Evolutionary conservation across 2,888 invertebrate genomes (phyloP).

Genomic region (Pollenia angustigena): DNA sequence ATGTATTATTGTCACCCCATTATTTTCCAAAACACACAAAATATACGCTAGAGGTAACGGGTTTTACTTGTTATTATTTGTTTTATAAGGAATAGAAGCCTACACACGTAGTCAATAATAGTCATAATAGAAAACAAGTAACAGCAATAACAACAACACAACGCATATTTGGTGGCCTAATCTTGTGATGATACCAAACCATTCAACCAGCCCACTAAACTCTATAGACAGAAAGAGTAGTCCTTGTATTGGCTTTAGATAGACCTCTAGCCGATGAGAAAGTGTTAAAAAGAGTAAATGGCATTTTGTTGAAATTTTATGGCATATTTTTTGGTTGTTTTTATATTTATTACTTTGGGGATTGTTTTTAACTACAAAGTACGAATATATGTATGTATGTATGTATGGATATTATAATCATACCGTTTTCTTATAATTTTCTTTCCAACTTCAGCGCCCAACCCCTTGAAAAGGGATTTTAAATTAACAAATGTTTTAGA

Average conservation of each 20-base stretch:
- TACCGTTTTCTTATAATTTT: slow-evolving; percentile 72
- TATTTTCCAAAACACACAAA: slow-evolving; percentile 59
- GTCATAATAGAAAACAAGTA: slow-evolving; percentile 62
- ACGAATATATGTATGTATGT: slow-evolving; percentile 48
- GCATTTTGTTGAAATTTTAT: slow-evolving; percentile 78
- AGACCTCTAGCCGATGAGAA: neutral
- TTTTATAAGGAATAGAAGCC: slow-evolving; percentile 31
- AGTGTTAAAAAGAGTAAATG: slow-evolving; percentile 58
- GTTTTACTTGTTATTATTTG: slow-evolving; percentile 47
- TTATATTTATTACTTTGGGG: slow-evolving; percentile 83
- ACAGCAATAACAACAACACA: slow-evolving; percentile 38
- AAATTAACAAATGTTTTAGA: slow-evolving; percentile 82
- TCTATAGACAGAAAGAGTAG: slow-evolving; percentile 35
- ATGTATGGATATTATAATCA: slow-evolving; percentile 45
- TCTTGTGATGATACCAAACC: slow-evolving; percentile 67
- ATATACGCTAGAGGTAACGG: slow-evolving; percentile 43
- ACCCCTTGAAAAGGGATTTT: slow-evolving; percentile 61
- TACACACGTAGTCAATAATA: slow-evolving; percentile 72
- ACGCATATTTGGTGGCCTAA: slow-evolving; percentile 72
- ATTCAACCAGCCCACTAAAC: slow-evolving; percentile 33
- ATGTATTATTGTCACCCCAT: slow-evolving; percentile 74
- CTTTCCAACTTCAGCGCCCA: slow-evolving; percentile 66
- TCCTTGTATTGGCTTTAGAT: slow-evolving; percentile 33
- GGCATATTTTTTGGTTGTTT: slow-evolving; percentile 81
- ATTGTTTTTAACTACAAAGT: slow-evolving; percentile 73